Conservation (phyloP, 1,140 invertebrate genomes). For the Drosophila albomicans region DNA sequence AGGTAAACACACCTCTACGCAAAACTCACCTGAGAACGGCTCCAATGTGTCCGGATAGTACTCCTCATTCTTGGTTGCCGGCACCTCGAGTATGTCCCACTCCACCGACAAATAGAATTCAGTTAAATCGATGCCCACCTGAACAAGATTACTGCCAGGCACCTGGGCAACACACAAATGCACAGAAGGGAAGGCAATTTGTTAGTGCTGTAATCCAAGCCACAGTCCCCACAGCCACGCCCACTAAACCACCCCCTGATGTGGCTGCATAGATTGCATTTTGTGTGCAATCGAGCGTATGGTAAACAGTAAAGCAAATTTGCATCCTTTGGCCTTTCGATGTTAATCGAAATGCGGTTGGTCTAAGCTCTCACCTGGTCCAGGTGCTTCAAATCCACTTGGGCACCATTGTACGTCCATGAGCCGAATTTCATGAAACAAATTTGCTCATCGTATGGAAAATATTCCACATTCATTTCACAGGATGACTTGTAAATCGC, state of each 20-base stretch:
- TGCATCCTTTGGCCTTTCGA: constrained; percentile 25
- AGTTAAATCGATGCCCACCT: constrained; percentile 94
- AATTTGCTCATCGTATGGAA: constrained; percentile 96
- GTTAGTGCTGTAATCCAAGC: constrained; percentile 12
- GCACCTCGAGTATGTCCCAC: constrained; percentile 97
- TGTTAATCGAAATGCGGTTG: constrained; percentile 89
- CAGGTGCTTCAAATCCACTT: constrained; percentile 95
- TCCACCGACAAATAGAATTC: constrained; percentile 97
- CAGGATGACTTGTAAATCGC: constrained; percentile 99
- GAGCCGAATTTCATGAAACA: constrained; percentile 98
- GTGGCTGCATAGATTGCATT: constrained; percentile 47
- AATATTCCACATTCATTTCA: constrained; percentile 98
- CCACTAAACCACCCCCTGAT: constrained; percentile 1
- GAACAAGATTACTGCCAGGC: constrained; percentile 91
- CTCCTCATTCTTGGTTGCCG: constrained; percentile 94
- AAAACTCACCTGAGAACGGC: constrained; percentile 90
- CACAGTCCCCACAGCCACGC: not conserved
- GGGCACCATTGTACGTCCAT: constrained; percentile 96
- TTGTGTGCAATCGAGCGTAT: constrained; percentile 37
- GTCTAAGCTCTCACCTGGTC: constrained; percentile 86
- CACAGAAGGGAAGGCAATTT: constrained; percentile 16
- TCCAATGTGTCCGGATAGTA: constrained; percentile 95
- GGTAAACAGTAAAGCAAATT: constrained; percentile 28
- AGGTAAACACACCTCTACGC: not conserved
- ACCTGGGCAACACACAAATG: constrained; percentile 73